Base-by-base conservation (phyloP, 2,888 invertebrate species). In the Chromoteleia sp. region DNA sequence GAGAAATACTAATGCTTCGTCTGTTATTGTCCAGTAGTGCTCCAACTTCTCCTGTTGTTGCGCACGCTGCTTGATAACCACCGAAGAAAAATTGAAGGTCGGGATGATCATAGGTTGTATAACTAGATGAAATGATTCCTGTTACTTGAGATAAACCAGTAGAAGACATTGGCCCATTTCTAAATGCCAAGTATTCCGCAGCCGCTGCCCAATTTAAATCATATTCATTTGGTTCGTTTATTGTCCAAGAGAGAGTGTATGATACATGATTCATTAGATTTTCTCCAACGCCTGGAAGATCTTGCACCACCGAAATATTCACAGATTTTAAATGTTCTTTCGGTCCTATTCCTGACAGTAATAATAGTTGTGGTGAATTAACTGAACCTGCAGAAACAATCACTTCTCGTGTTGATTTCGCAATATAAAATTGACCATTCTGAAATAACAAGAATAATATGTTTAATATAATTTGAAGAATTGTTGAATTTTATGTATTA, bases 211-310 rank as follows among this genome's bases (percentile, higher is more conserved):
- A 95, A 82, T 93, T 93, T 59, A 95, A 87, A 48, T 94, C 93
- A 1, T 93, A 93, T 0, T 92, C 88, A 45, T 93, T 93, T 0
- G 93, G 92, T 43, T 93, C 92, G 43, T 91, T 86, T 85, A 95
- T 89, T 0, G 92, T 92, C 86, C 93, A 95, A n/a, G 93, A 92
- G 6, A 95, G 82, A 4, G 92, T 92, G 30, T 94, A 94, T 0
- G 95, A 94, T 0, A 95, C 94, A 85, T 95, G 95, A 87, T 95
- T 95, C 74, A 95, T 95, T 0, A 95, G 90, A 86, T 95, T 95
- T 86, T 94, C 93, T 0, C 95, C 95, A 0, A 95, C 95, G 0
- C 95, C 95, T 0, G 94, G 95, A 15, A 95, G 90, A 80, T 95
- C 93, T 79, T 94, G 93, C 21, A 94, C 92, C 7, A 94, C 92